Base-by-base conservation (phyloP, 2,113 vertebrate genomes). In the Grammomys surdaster region DNA sequence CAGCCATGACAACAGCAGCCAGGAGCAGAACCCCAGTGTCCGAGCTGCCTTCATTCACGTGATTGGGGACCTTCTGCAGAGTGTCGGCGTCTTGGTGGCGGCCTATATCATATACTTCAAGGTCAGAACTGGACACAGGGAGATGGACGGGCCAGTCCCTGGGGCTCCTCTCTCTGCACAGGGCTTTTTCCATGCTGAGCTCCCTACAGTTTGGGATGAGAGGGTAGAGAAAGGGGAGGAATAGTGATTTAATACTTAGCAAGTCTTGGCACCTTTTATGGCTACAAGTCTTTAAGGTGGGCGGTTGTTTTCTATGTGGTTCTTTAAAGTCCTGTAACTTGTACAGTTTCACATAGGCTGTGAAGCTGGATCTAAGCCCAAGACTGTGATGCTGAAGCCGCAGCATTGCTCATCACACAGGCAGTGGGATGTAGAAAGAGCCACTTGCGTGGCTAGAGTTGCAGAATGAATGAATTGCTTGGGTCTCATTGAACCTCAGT, bases 11-110 rank as follows among this genome's bases (percentile, higher is more conserved):
- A 56, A 48, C 16, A 60, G 7, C 19, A 46, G 67, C 46, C 86
- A 88, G 56, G 77, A 87, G 36, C 88, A 96, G 72, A 99, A 98
- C 26, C 96, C 99, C 91, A 99, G 99, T 1, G 99, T 99, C 93
- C 98, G 98, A 0, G 99, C 99, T 0, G 99, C 99, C 54, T 99
- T 99, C 43, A 93, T 99, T 94, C 99, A 99, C 0, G 98, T 99
- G 0, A 91, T 99, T 78, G 99, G 99, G 73, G 99, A 99, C 95
- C 98, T 99, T 96, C 97, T 99, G 96, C 99, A 99, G 97, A 99
- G 99, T 13, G 0, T 99, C 0, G 99, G 99, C 0, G 98, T 99
- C 93, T 98, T 99, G 91, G n/a, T 99, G 24, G 99, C 99, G 0
- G 99, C 99, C 92, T 98, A 96, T 90, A 51, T 99, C 97, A 98